Evolutionary conservation across 2,113 vertebrate genomes (phyloP).

Genomic region (Cariama cristata): DNA sequence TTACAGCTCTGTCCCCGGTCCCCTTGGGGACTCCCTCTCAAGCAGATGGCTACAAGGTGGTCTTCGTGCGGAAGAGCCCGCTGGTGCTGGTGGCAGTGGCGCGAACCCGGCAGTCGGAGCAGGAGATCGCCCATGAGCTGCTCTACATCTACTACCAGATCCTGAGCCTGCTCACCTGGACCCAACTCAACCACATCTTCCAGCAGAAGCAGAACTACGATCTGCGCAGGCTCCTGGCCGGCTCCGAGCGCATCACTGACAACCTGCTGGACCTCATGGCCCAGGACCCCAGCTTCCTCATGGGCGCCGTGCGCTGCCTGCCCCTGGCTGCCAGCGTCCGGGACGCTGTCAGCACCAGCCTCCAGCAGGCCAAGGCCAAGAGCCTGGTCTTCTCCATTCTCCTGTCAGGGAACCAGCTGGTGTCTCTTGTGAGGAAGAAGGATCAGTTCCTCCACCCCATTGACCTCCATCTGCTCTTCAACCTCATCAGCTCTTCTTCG

Average conservation of each 20-base stretch:
- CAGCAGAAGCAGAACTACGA: constrained; percentile 97
- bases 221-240: constrained; percentile 90
- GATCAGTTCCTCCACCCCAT: constrained; percentile 97
- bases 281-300: constrained; percentile 90
- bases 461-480: constrained; percentile 96
- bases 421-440: constrained; percentile 92
- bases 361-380: constrained; percentile 91
- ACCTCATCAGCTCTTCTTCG: constrained; percentile 93
- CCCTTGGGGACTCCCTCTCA: neutral
- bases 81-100: constrained; percentile 95
- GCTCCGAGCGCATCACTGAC: constrained; percentile 95
- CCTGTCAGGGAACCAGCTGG: constrained; percentile 89
- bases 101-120: constrained; percentile 88
- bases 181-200: constrained; percentile 96
- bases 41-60: constrained; percentile 94
- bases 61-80: constrained; percentile 92
- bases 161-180: constrained; percentile 92
- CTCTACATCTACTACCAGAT: constrained; percentile 99
- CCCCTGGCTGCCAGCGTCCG: constrained; percentile 84
- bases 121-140: constrained; percentile 92
- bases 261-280: constrained; percentile 92
- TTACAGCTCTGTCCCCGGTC: neutral
- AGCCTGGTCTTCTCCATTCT: constrained; percentile 95
- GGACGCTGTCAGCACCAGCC: constrained; percentile 85
- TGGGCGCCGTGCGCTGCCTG: constrained; percentile 91